Percentiles rank a stretch among this genome's conserved stretches.
Conservation (phyloP, 2,888 invertebrate species). For the Panzeria rudis region DNA sequence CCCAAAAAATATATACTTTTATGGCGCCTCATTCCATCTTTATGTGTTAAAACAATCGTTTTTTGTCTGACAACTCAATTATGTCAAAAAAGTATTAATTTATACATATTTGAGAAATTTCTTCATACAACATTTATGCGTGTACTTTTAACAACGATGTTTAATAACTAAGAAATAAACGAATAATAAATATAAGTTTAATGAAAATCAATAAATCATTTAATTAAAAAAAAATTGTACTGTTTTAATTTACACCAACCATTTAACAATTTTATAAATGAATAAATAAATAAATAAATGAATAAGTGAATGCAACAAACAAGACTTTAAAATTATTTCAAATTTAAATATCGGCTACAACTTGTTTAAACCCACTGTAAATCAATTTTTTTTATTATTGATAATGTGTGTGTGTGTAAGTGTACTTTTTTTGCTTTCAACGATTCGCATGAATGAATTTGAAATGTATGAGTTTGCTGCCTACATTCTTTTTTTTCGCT, state of each 20-base stretch:
- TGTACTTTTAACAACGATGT: background rate
- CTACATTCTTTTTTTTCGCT: slow-evolving; percentile 8
- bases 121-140: background rate
- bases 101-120: background rate
- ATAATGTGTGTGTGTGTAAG: background rate
- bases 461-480: slow-evolving; percentile 28
- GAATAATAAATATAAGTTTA: background rate
- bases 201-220: slow-evolving; percentile 63
- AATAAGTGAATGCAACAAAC: background rate
- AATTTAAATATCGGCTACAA: slow-evolving; percentile 2
- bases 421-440: slow-evolving; percentile 26
- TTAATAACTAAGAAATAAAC: background rate
- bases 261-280: slow-evolving; percentile 39
- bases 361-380: slow-evolving; percentile 43
- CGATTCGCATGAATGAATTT: slow-evolving; percentile 54
- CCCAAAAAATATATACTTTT: background rate
- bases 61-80: slow-evolving; percentile 39
- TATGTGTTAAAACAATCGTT: background rate
- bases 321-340: slow-evolving; percentile 5
- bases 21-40: slow-evolving; percentile 16
- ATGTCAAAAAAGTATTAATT: background rate
- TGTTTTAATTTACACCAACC: slow-evolving; percentile 27
- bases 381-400: background rate
- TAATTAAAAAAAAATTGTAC: slow-evolving; percentile 18
- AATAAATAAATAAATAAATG: slow-evolving; percentile 26